phyloP scores from a whole-genome alignment of 2,113 vertebrate genomes.

The Rhea pennata region DNA sequence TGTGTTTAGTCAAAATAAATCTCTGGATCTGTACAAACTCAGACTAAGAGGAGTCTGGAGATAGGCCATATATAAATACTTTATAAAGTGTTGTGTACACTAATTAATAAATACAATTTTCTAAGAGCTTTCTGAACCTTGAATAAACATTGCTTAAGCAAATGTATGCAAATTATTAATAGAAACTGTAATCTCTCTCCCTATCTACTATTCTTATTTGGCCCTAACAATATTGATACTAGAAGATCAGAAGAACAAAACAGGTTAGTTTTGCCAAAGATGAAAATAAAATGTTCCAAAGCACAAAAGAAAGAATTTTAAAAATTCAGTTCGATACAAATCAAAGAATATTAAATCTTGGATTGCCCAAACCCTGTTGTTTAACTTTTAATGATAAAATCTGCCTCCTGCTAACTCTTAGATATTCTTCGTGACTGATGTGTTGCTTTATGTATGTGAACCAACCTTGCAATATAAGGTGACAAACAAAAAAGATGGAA shows the following conservation, averaged over 20 bases:
- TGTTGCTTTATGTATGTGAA: constrained; percentile 72
- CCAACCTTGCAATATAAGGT: constrained; percentile 70
- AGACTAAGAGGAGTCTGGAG: neutral
- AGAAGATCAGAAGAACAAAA: constrained; percentile 23
- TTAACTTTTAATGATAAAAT: constrained; percentile 63
- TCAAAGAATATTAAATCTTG: constrained; percentile 42
- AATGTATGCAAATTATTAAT: constrained; percentile 40
- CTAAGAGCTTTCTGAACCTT: constrained; percentile 41
- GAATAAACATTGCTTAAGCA: constrained; percentile 53
- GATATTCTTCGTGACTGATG: constrained; percentile 59
- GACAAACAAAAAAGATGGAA: constrained; percentile 79
- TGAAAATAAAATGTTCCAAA: constrained; percentile 10
- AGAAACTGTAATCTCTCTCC: constrained; percentile 58
- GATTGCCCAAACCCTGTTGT: constrained; percentile 45
- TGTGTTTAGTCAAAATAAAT: constrained; percentile 1
- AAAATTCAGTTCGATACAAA: constrained; percentile 43
- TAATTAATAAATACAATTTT: constrained; percentile 58
- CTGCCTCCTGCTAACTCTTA: constrained; percentile 37
- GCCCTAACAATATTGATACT: neutral
- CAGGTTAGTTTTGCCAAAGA: neutral
- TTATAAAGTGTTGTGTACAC: constrained; percentile 33
- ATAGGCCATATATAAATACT: constrained; percentile 31
- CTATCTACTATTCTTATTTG: constrained; percentile 11
- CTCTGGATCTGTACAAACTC: neutral
- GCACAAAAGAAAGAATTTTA: neutral